Conservation (phyloP, 1,140 invertebrate genomes). For the Nasonia longicornis region DNA sequence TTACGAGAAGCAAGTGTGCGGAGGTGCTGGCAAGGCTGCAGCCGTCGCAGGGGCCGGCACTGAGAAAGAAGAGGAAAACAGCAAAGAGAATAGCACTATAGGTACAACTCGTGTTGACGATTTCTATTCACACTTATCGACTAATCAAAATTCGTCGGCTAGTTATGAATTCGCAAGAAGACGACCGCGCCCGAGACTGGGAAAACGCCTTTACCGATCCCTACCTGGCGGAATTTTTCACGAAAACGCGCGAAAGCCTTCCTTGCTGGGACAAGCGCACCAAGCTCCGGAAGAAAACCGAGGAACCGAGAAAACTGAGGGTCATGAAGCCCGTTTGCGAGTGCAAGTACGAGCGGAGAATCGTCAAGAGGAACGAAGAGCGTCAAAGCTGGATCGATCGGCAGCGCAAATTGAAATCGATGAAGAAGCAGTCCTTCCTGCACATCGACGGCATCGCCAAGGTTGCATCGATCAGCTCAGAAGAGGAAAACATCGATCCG, state of each 20-base stretch:
- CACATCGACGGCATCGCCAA: constrained; percentile 49
- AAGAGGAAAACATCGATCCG: constrained; percentile 46
- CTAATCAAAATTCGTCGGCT: not conserved
- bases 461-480: constrained; percentile 42
- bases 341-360: constrained; percentile 60
- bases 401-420: constrained; percentile 47
- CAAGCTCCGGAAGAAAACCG: constrained; percentile 40
- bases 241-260: constrained; percentile 41
- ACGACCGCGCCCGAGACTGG: constrained; percentile 47
- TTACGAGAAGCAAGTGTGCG: constrained; percentile 46
- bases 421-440: constrained; percentile 48
- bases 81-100: not conserved
- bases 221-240: constrained; percentile 51
- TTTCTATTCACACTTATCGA: not conserved
- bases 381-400: constrained; percentile 49
- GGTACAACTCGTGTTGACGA: not conserved
- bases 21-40: not conserved
- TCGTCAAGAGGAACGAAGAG: constrained; percentile 54
- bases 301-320: constrained; percentile 43
- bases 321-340: constrained; percentile 60
- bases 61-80: not conserved
- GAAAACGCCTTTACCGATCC: constrained; percentile 48
- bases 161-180: not conserved
- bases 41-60: too few species aligned
- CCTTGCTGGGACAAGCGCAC: constrained; percentile 52